phyloP scores from a whole-genome alignment of 2,113 vertebrate genomes.

The Otocyon megalotis region DNA sequence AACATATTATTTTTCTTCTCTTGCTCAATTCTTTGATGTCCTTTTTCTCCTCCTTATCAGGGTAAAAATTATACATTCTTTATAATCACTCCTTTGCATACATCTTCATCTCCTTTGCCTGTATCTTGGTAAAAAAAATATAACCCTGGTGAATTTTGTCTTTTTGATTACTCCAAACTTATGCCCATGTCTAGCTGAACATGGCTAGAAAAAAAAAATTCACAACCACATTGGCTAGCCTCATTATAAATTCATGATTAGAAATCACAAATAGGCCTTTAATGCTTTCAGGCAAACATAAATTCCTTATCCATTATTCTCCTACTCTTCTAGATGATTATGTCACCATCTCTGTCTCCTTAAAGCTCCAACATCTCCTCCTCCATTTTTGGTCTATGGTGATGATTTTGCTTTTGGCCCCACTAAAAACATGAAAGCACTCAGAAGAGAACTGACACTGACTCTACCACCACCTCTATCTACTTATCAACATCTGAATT shows the following conservation, averaged over 20 bases:
- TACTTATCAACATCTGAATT: neutral
- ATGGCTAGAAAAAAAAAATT: neutral
- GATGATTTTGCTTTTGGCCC: neutral
- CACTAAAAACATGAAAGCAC: neutral
- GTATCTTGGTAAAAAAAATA: neutral
- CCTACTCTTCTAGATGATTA: neutral
- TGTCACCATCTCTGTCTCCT: neutral
- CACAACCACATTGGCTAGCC: neutral
- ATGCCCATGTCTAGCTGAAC: neutral
- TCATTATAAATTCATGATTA: neutral
- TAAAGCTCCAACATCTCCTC: neutral
- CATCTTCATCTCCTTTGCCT: neutral
- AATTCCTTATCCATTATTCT: neutral
- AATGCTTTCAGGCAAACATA: neutral
- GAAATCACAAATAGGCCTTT: neutral
- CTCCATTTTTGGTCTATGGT: neutral
- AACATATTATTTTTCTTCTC: neutral
- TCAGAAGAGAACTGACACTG: neutral
- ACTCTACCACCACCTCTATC: neutral
- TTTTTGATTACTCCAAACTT: neutral
- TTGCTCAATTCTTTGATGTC: neutral
- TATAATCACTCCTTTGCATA: neutral
- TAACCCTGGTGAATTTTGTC: neutral
- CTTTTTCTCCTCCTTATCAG: neutral
- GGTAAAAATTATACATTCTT: neutral